Evolutionary conservation across 2,797 vertebrate genomes (phyloP).

Genomic region (Sebastolobus altivelis): DNA sequence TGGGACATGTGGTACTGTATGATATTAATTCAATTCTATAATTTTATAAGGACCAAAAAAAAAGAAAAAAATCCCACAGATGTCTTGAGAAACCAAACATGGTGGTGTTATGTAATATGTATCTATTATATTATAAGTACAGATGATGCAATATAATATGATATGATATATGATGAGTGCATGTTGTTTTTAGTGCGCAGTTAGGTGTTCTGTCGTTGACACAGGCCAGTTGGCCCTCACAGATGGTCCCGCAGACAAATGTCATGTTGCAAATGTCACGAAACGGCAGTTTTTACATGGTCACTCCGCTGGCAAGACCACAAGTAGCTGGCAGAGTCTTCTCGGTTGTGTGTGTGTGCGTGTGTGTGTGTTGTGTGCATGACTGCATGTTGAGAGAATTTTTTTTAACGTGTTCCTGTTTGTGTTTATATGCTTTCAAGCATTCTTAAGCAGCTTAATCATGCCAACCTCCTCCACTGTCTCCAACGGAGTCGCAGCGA

Average conservation of each 20-base stretch:
- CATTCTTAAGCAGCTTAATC: conserved; percentile 42
- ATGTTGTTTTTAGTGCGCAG: conserved; percentile 15
- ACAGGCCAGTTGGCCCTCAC: conserved; percentile 68
- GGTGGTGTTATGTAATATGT: not conserved
- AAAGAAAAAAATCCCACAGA: not conserved
- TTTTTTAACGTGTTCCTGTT: conserved; percentile 23
- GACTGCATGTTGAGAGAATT: conserved; percentile 8
- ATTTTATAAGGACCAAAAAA: not conserved
- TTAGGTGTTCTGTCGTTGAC: conserved; percentile 39
- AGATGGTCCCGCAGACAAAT: conserved; percentile 79
- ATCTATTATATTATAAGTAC: not conserved
- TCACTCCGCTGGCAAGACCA: conserved; percentile 46
- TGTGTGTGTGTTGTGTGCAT: conserved; percentile 5
- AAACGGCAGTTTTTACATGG: conserved; percentile 59
- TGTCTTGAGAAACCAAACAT: not conserved
- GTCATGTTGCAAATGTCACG: conserved; percentile 76
- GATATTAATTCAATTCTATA: not conserved
- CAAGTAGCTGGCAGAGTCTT: conserved; percentile 38
- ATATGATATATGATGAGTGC: not conserved
- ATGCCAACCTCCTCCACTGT: conserved; percentile 29
- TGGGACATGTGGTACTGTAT: not conserved
- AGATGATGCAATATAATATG: not conserved
- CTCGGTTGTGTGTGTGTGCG: conserved; percentile 1
- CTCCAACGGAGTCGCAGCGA: conserved; percentile 38
- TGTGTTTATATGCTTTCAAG: conserved; percentile 35